Conservation (phyloP, 2,888 invertebrate genomes). For the Machimus atricapillus region DNA sequence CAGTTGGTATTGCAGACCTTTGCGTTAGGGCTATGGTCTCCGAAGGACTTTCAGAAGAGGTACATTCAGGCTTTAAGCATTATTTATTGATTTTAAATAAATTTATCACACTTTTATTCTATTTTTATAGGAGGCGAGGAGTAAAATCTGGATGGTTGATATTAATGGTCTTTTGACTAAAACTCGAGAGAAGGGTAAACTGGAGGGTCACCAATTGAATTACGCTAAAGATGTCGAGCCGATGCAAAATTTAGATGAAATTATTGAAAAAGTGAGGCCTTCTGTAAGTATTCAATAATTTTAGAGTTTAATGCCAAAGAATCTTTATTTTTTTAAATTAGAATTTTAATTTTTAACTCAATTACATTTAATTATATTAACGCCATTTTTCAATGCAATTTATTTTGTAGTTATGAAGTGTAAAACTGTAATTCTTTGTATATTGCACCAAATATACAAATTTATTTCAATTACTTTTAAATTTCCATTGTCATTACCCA, state of each 20-base stretch:
- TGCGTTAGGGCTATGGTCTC: slow-evolving; percentile 88
- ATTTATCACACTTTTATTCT: background rate
- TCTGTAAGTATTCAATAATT: slow-evolving; percentile 69
- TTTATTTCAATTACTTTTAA: no score
- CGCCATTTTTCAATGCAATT: no score
- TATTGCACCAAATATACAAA: no score
- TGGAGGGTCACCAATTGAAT: slow-evolving; percentile 73
- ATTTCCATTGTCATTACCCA: no score
- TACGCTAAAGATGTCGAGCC: slow-evolving; percentile 82
- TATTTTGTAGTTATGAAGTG: no score
- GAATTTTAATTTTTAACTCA: no score
- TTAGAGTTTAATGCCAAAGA: no score
- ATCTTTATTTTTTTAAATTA: no score
- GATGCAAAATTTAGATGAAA: slow-evolving; percentile 78
- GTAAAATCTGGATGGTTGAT: slow-evolving; percentile 95
- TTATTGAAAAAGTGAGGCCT: slow-evolving; percentile 86
- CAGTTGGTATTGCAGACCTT: slow-evolving; percentile 91
- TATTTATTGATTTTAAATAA: background rate
- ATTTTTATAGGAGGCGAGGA: slow-evolving; percentile 71
- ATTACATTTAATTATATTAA: no score
- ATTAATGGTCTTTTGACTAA: slow-evolving; percentile 87
- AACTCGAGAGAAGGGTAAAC: slow-evolving; percentile 69
- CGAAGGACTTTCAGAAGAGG: slow-evolving; percentile 66
- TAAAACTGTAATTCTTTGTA: no score
- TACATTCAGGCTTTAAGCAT: slow-evolving; percentile 36